phyloP scores from a whole-genome alignment of 1,140 invertebrate species.

The Protaetia brevitarsis region DNA sequence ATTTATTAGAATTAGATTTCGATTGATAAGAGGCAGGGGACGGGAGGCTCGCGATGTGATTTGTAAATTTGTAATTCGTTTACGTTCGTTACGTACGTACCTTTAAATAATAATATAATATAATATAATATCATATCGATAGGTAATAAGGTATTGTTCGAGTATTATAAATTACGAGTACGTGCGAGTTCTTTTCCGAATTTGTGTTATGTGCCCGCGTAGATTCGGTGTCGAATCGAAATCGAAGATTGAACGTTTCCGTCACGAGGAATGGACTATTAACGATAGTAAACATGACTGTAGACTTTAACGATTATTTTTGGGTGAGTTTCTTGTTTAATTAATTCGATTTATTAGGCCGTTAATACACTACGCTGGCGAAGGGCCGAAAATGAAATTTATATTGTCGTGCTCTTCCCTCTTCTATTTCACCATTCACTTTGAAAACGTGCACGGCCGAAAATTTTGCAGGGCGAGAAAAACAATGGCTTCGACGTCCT shows the following conservation, averaged over 20 bases:
- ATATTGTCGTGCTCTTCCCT: background rate
- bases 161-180: background rate
- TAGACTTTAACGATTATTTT: constrained; percentile 78
- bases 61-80: no score
- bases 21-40: no score
- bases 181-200: no score
- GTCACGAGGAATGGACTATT: constrained; percentile 2
- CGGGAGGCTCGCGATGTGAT: no score
- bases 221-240: background rate
- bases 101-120: no score
- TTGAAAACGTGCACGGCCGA: background rate
- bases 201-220: background rate
- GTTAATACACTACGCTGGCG: background rate
- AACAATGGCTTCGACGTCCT: constrained; percentile 95
- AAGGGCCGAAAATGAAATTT: background rate
- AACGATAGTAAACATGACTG: constrained; percentile 59
- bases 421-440: no score
- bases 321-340: constrained; percentile 60
- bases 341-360: constrained; percentile 19
- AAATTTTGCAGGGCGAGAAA: constrained; percentile 55
- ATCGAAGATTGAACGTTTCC: background rate
- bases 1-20: no score
- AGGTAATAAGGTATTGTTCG: background rate
- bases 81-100: no score
- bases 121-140: no score